phyloP scores from a whole-genome alignment of 1,140 invertebrate species.

The Bombyx mori region ASM3026992v2 NC_085110.1:11564001-11564500 shows the following conservation, averaged over 20 bases:
- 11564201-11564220: slow-evolving; percentile 22
- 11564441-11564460: no score
- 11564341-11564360: slow-evolving; percentile 26
- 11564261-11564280: no score
- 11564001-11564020: background rate
- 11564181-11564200: slow-evolving; percentile 4
- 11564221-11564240: background rate
- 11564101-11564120: slow-evolving; percentile 69
- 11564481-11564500: no score
- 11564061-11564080: slow-evolving; percentile 50
- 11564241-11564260: background rate
- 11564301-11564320: slow-evolving; percentile 21
- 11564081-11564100: slow-evolving; percentile 69
- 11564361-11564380: no score
- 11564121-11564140: slow-evolving; percentile 41
- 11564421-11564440: background rate
- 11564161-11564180: slow-evolving; percentile 42
- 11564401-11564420: no score
- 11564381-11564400: no score
- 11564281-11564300: no score
- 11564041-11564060: slow-evolving; percentile 49
- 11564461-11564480: no score
- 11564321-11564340: slow-evolving; percentile 43
- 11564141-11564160: slow-evolving; percentile 56
- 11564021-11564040: slow-evolving; percentile 11